These are phyloP conservation scores for Stichopus chloronotus DNA, from an alignment of 35 echinoderm and acorn worm species.

Conservation along the genomic window DNA sequence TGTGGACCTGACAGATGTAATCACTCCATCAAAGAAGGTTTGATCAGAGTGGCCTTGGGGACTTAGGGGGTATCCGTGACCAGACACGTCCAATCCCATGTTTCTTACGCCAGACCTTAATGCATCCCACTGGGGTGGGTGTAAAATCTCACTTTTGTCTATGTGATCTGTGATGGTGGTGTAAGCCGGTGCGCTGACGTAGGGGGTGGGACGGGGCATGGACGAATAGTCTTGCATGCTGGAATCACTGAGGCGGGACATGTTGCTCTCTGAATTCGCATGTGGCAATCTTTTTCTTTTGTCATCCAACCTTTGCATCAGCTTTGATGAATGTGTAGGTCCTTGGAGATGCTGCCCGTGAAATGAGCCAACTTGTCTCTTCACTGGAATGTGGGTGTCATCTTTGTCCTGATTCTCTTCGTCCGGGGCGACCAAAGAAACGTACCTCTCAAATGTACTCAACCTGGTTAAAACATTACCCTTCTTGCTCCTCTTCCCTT, in stretches of 20 bases:
- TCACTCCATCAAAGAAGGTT: not conserved
- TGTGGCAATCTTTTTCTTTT: slow-evolving; percentile 40
- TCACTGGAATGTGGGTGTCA: slow-evolving; percentile 57
- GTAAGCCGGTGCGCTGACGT: slow-evolving; percentile 85
- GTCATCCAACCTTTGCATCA: not conserved
- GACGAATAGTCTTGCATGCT: slow-evolving; percentile 61
- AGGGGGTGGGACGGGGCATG: slow-evolving; percentile 84
- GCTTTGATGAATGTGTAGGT: not conserved
- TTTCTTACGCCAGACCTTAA: not conserved
- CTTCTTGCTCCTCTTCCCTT: slow-evolving; percentile 25
- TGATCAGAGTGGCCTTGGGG: not conserved
- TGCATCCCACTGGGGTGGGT: not conserved
- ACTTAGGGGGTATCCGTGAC: not conserved
- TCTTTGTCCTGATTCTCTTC: slow-evolving; percentile 44
- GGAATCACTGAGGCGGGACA: slow-evolving; percentile 80
- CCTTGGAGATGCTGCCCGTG: not conserved
- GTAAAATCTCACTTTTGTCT: slow-evolving; percentile 53
- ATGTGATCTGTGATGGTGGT: slow-evolving; percentile 94
- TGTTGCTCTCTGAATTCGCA: slow-evolving; percentile 83
- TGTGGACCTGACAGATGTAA: not conserved
- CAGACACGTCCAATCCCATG: not conserved
- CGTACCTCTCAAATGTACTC: slow-evolving; percentile 94
- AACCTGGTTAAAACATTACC: slow-evolving; percentile 52
- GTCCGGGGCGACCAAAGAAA: slow-evolving; percentile 70
- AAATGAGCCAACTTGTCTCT: slow-evolving; percentile 70